Conservation (phyloP, 2,888 invertebrate species). For the Apoda limacodes region DNA sequence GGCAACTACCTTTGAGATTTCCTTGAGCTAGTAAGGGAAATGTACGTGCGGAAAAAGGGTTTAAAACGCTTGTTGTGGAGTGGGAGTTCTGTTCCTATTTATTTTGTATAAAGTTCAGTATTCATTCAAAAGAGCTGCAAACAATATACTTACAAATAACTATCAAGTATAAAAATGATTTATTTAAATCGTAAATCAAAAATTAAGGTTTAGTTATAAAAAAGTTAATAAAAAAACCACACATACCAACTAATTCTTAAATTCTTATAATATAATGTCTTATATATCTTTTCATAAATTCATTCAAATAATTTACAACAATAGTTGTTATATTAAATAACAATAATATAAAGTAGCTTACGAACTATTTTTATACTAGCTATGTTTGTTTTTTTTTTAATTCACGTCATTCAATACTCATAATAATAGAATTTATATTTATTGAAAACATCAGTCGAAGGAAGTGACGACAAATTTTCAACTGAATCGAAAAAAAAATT, state of each 20-base stretch:
- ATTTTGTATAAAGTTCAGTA: too few species aligned
- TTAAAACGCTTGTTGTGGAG: too few species aligned
- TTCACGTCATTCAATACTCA: conserved; percentile 47
- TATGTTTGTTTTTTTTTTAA: conserved; percentile 44
- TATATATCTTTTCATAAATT: conserved; percentile 52
- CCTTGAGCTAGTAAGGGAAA: too few species aligned
- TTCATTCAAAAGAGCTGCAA: too few species aligned
- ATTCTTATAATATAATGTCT: conserved; percentile 40
- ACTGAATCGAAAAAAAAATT: conserved; percentile 22
- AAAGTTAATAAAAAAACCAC: conserved; percentile 47
- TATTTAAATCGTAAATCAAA: too few species aligned
- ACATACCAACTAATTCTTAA: conserved; percentile 39
- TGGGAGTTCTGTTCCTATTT: too few species aligned
- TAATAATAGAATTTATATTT: conserved; percentile 48
- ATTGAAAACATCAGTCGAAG: conserved; percentile 64
- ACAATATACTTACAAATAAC: too few species aligned
- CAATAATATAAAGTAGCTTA: conserved; percentile 53
- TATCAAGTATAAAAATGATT: conserved; percentile 26
- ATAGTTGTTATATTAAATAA: conserved; percentile 55
- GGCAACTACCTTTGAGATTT: too few species aligned
- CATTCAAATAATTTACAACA: conserved; percentile 63
- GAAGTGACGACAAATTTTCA: conserved; percentile 61
- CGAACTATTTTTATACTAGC: conserved; percentile 26
- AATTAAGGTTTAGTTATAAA: conserved; percentile 42
- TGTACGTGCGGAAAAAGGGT: too few species aligned